phyloP scores from a whole-genome alignment of 2,113 vertebrate species.

The Taxidea taxus region DNA sequence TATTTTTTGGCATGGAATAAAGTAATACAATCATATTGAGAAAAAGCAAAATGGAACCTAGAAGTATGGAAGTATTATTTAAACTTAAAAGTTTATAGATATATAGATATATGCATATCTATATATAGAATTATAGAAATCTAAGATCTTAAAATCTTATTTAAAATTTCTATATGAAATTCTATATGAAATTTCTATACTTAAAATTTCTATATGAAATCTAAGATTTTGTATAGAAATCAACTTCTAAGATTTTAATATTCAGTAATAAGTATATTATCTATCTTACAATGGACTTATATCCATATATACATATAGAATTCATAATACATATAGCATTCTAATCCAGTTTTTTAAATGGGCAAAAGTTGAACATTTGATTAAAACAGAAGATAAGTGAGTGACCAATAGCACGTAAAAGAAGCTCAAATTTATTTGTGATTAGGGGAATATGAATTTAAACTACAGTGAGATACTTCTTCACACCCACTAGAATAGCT shows the following conservation, averaged over 20 bases:
- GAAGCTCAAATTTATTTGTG: background rate
- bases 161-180: no score
- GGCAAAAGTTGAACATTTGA: background rate
- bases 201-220: no score
- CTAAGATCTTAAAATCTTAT: no score
- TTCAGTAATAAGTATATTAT: background rate
- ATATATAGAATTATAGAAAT: no score
- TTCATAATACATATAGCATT: background rate
- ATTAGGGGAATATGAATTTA: background rate
- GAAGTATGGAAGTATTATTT: background rate
- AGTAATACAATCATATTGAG: background rate
- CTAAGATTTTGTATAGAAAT: background rate
- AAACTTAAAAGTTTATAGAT: background rate
- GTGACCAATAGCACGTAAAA: background rate
- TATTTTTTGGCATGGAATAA: background rate
- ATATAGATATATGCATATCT: no score
- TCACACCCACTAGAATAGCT: background rate
- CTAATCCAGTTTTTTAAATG: background rate
- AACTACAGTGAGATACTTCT: background rate
- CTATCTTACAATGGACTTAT: background rate
- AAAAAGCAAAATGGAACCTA: background rate
- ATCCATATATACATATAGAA: no score
- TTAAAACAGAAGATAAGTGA: background rate
- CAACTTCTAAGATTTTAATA: background rate
- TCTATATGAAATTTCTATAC: no score